phyloP scores from a whole-genome alignment of 2,888 invertebrate species.

The Amiota minor region DNA sequence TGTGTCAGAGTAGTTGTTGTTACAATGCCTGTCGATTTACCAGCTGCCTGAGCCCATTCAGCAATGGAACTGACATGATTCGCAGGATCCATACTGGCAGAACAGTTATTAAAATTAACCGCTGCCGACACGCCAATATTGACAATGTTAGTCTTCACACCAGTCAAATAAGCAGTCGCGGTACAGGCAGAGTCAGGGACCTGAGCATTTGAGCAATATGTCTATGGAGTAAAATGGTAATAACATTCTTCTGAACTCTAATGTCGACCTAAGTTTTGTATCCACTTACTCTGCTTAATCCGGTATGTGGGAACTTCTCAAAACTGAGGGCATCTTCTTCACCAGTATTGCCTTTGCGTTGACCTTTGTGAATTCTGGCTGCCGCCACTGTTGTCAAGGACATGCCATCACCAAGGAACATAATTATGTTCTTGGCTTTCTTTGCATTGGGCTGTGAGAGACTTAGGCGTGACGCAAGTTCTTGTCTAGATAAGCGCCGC shows the following conservation, averaged over 20 bases:
- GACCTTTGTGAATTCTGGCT: conserved; percentile 79
- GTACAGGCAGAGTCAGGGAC: conserved; percentile 84
- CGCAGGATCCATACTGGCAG: conserved; percentile 75
- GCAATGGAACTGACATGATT: conserved; percentile 81
- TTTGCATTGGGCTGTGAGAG: not conserved
- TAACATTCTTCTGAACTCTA: not conserved
- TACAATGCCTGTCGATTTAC: conserved; percentile 79
- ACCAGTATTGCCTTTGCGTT: conserved; percentile 75
- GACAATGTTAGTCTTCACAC: conserved; percentile 81
- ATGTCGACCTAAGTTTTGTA: not conserved
- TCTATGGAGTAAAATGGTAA: conserved; percentile 55
- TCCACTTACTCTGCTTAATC: conserved; percentile 74
- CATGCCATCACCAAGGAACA: conserved; percentile 79
- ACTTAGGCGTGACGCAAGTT: conserved; percentile 38
- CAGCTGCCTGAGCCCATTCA: conserved; percentile 79
- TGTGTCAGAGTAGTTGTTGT: conserved; percentile 87
- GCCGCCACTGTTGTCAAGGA: conserved; percentile 81
- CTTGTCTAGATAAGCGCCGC: conserved; percentile 44
- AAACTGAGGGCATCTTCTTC: conserved; percentile 78
- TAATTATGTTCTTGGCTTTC: conserved; percentile 65
- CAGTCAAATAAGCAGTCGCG: conserved; percentile 73
- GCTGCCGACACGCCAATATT: conserved; percentile 82
- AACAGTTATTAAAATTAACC: conserved; percentile 77
- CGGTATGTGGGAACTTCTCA: conserved; percentile 79
- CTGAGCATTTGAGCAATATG: conserved; percentile 52